Conservation (phyloP, 2,113 vertebrate species). For the Actenoides lindsayi region DNA sequence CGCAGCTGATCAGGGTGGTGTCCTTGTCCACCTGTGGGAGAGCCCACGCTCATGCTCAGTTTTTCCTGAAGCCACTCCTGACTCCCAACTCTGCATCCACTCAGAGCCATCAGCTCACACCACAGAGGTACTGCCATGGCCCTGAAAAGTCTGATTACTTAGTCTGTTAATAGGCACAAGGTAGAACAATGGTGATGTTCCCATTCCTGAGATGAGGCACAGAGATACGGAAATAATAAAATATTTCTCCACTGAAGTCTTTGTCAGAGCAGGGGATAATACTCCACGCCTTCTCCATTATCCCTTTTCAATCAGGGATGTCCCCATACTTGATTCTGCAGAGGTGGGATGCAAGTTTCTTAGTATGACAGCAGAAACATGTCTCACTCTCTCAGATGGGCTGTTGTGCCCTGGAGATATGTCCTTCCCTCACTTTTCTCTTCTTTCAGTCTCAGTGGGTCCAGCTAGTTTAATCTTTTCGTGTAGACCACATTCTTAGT, state of each 20-base stretch:
- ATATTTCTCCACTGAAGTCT: background rate
- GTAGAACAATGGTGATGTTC: background rate
- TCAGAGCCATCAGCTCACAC: background rate
- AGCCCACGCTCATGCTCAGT: background rate
- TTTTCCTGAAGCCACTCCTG: background rate
- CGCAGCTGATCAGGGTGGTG: background rate
- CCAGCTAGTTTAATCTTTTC: background rate
- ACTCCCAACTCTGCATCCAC: background rate
- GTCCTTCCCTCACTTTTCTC: background rate
- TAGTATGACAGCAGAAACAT: background rate
- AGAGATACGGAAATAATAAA: background rate
- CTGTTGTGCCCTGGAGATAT: background rate
- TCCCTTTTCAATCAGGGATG: background rate
- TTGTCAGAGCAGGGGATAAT: background rate
- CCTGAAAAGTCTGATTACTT: background rate
- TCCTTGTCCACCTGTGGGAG: background rate
- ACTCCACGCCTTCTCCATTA: background rate
- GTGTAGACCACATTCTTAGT: background rate
- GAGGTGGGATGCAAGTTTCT: background rate
- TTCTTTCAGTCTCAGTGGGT: background rate
- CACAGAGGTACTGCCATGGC: background rate
- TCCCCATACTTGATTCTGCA: accelerated
- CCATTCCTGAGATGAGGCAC: background rate
- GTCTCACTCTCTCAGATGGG: background rate
- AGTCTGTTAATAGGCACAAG: background rate